phyloP scores from a whole-genome alignment of 2,113 vertebrate genomes.

The Hemicordylus capensis region DNA sequence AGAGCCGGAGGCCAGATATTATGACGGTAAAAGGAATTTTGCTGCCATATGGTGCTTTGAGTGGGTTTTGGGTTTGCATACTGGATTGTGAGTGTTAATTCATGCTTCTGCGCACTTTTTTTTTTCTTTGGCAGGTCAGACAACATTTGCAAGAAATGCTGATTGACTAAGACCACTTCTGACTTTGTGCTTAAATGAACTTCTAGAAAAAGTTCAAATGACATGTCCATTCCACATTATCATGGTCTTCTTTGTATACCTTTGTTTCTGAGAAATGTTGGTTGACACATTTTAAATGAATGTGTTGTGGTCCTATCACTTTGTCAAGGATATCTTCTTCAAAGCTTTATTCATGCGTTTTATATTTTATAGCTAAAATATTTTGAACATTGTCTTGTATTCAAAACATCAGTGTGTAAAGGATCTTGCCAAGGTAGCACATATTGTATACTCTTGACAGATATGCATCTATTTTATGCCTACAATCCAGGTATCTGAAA shows the following conservation, averaged over 20 bases:
- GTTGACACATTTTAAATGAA: too few relatives aligned
- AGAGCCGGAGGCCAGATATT: conserved; percentile 85
- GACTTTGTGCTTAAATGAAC: background rate
- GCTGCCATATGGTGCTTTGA: background rate
- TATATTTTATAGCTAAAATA: background rate
- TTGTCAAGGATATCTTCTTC: background rate
- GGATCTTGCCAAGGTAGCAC: background rate
- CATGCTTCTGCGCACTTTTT: too few relatives aligned
- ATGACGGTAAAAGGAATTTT: conserved; percentile 77
- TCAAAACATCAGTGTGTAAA: background rate
- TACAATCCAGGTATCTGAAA: too few relatives aligned
- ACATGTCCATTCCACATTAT: too few relatives aligned
- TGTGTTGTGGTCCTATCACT: background rate
- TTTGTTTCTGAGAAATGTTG: too few relatives aligned
- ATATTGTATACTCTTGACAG: background rate
- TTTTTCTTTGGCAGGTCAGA: conserved; percentile 72
- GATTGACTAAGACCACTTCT: conserved; percentile 18
- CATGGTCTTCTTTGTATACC: too few relatives aligned
- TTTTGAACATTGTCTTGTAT: background rate
- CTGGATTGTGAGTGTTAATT: background rate
- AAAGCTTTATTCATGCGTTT: background rate
- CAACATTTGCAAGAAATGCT: conserved; percentile 71
- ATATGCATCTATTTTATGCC: too few relatives aligned
- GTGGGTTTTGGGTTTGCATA: background rate
- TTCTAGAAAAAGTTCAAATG: too few relatives aligned